A percentile compares a stretch with the other conserved stretches of the same genome.
phyloP scores from a whole-genome alignment of 2,797 vertebrate species.

The Distichodus sexfasciatus region DNA sequence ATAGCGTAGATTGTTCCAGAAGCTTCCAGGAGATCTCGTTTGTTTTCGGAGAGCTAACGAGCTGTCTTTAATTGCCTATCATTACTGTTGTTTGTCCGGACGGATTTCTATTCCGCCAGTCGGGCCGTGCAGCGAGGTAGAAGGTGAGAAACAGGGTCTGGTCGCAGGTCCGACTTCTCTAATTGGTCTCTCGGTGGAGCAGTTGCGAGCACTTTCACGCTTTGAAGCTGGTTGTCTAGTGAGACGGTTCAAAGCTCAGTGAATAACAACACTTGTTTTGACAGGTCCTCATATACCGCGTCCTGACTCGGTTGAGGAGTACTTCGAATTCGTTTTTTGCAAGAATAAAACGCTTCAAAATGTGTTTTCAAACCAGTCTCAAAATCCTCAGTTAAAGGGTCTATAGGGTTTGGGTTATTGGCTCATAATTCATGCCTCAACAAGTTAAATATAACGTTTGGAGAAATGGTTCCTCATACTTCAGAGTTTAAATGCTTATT shows the following conservation, averaged over 20 bases:
- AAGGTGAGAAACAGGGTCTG: background rate
- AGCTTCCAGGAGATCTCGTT: background rate
- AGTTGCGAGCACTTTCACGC: background rate
- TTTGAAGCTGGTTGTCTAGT: background rate
- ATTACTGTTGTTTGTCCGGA: slow-evolving; percentile 19
- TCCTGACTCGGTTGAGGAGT: background rate
- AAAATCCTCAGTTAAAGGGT: too few relatives aligned
- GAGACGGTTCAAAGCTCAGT: background rate
- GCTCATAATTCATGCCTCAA: too few relatives aligned
- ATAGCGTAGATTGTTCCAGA: background rate
- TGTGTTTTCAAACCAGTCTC: too few relatives aligned
- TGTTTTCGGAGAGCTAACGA: slow-evolving; percentile 4
- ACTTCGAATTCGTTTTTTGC: background rate
- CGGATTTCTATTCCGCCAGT: background rate
- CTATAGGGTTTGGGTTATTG: too few relatives aligned
- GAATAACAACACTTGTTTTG: background rate
- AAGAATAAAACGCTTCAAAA: too few relatives aligned
- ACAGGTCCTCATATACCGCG: background rate
- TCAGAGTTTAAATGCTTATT: background rate
- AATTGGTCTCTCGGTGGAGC: slow-evolving; percentile 4
- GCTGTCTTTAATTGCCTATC: slow-evolving; percentile 21
- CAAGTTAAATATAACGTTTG: too few relatives aligned
- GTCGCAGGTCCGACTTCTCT: slow-evolving; percentile 5
- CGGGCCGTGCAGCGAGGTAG: background rate
- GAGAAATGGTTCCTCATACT: background rate